Evolutionary conservation across 2,888 invertebrate species (phyloP).

Genomic region (Panopea generosa): DNA sequence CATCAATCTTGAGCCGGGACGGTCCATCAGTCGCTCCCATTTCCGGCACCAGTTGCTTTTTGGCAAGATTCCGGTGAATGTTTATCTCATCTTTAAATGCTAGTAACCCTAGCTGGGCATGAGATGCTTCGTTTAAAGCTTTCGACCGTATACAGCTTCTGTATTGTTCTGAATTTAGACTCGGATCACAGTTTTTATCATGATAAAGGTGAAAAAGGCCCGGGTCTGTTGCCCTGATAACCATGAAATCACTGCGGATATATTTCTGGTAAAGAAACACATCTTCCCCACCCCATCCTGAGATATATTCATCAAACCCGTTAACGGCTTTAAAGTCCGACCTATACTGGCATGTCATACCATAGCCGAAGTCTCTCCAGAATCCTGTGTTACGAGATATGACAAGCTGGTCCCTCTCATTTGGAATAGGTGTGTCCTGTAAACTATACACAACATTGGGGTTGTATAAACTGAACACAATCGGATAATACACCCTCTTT

Average conservation of each 20-base stretch:
- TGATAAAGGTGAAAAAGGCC: conserved; percentile 93
- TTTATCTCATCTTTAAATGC: conserved; percentile 88
- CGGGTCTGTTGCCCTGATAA: conserved; percentile 91
- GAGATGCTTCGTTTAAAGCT: conserved; percentile 92
- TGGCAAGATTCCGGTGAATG: conserved; percentile 65
- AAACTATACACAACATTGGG: conserved; percentile 91
- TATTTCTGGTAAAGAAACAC: conserved; percentile 92
- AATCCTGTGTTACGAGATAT: conserved; percentile 92
- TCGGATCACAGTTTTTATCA: conserved; percentile 88
- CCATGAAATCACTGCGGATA: conserved; percentile 90
- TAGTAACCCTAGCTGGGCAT: conserved; percentile 89
- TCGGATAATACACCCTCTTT: conserved; percentile 91
- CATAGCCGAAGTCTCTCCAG: conserved; percentile 93
- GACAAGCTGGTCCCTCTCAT: conserved; percentile 90
- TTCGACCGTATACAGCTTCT: conserved; percentile 91
- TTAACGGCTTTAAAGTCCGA: conserved; percentile 90
- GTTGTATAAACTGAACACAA: conserved; percentile 92
- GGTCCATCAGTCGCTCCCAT: no score
- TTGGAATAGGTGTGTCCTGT: conserved; percentile 89
- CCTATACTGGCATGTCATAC: conserved; percentile 93
- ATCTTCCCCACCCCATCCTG: conserved; percentile 93
- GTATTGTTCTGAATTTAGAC: conserved; percentile 89
- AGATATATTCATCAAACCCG: conserved; percentile 91
- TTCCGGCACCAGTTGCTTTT: no score
- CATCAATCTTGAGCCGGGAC: no score